These are phyloP conservation scores for Melanogrammus aeglefinus DNA, from an alignment of 2,797 vertebrate species.

Conservation along the genomic window DNA sequence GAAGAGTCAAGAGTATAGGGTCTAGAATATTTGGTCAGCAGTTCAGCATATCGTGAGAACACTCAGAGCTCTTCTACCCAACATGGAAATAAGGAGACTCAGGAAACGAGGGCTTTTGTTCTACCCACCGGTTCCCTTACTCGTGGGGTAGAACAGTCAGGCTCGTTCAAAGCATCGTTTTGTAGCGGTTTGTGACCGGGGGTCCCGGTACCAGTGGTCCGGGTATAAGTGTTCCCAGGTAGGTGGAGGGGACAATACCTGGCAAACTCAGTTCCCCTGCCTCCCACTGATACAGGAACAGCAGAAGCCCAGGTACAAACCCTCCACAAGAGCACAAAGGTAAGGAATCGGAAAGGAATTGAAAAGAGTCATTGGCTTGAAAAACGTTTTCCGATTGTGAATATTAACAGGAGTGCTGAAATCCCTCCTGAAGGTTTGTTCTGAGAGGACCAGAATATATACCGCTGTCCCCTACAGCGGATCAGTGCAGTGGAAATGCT, in stretches of 20 bases:
- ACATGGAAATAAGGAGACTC: background rate
- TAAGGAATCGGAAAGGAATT: background rate
- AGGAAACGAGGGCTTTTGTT: background rate
- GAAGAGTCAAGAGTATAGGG: background rate
- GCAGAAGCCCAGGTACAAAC: constrained; percentile 45
- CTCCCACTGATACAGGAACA: constrained; percentile 43
- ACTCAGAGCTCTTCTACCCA: background rate
- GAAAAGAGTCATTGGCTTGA: constrained; percentile 6
- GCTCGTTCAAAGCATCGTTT: constrained; percentile 38
- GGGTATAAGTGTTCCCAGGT: constrained; percentile 42
- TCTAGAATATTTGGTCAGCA: background rate
- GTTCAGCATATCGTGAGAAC: background rate
- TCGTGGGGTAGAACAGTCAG: background rate
- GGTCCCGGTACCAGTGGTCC: constrained; percentile 30
- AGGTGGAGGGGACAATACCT: constrained; percentile 44
- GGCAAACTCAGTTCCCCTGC: constrained; percentile 52
- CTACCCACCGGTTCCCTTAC: constrained; percentile 7
- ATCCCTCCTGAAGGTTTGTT: constrained; percentile 41
- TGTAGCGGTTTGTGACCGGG: constrained; percentile 30
- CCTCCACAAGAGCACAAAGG: background rate
- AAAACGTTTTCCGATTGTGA: constrained; percentile 7
- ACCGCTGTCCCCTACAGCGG: constrained; percentile 29
- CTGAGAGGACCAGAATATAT: constrained; percentile 49
- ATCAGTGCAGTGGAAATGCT: constrained; percentile 52
- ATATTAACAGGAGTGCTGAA: constrained; percentile 48